Conservation (phyloP, 1,140 invertebrate species). For the Macrocentrus cingulum region DNA sequence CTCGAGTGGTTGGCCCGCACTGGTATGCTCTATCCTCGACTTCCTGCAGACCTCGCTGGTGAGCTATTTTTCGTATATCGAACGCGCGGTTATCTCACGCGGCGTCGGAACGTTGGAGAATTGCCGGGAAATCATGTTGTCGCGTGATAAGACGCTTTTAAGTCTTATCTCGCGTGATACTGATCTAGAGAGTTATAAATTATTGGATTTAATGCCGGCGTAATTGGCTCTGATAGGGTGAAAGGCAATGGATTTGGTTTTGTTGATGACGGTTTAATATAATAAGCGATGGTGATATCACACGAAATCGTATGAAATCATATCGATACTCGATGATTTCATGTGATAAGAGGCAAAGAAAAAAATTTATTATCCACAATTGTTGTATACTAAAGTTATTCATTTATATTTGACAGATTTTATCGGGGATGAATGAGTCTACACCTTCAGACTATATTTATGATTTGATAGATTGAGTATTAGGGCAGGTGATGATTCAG, state of each 20-base stretch:
- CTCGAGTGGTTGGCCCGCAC: conserved; percentile 82
- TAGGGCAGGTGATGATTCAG: too few species aligned
- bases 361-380: too few species aligned
- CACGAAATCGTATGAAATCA: conserved; percentile 6
- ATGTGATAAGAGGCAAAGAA: too few species aligned
- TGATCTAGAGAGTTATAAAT: conserved; percentile 37
- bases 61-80: conserved; percentile 32
- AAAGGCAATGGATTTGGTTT: conserved; percentile 10
- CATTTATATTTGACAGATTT: too few species aligned
- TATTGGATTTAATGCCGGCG: conserved; percentile 32
- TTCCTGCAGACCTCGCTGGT: conserved; percentile 68
- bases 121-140: neutral
- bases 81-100: too few species aligned
- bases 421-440: too few species aligned
- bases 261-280: conserved; percentile 9
- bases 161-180: too few species aligned
- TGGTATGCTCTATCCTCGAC: conserved; percentile 81
- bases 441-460: too few species aligned
- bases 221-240: conserved; percentile 29
- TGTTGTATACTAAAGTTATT: too few species aligned
- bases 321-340: conserved; percentile 18
- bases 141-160: conserved; percentile 22
- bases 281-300: conserved; percentile 19
- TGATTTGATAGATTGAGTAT: too few species aligned
- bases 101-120: too few species aligned